phyloP scores from a whole-genome alignment of 2,888 invertebrate genomes.

The Mimas tiliae region DNA sequence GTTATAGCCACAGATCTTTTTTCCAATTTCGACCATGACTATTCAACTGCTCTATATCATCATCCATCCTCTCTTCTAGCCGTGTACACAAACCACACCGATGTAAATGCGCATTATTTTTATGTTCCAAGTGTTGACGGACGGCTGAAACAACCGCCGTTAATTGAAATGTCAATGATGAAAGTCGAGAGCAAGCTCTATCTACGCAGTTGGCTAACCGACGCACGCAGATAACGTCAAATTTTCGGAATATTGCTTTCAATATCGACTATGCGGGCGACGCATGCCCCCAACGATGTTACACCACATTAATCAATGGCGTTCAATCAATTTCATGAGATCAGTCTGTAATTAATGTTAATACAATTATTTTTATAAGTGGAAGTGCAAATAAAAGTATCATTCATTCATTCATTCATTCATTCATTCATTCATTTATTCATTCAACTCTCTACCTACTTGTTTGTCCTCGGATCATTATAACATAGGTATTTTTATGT shows the following conservation, averaged over 20 bases:
- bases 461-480: no score
- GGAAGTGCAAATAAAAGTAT: no score
- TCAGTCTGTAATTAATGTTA: not conserved
- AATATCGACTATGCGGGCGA: slow-evolving; percentile 9
- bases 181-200: slow-evolving; percentile 33
- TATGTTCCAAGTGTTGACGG: slow-evolving; percentile 33
- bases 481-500: no score
- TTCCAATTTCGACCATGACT: no score
- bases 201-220: slow-evolving; percentile 28
- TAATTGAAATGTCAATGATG: slow-evolving; percentile 49
- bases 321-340: not conserved
- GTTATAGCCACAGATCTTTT: no score
- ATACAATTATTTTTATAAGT: no score
- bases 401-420: no score
- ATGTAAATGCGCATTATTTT: slow-evolving; percentile 12
- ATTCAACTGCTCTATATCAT: no score
- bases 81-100: not conserved
- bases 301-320: not conserved
- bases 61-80: no score
- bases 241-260: slow-evolving; percentile 22
- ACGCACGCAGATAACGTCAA: slow-evolving; percentile 34
- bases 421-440: no score
- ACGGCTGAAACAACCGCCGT: slow-evolving; percentile 44
- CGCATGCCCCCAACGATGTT: not conserved
- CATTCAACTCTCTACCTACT: no score